Evolutionary conservation across 92 coral and sea anemone species (phyloP).

Genomic region (Parazoanthus atlanticus): DNA sequence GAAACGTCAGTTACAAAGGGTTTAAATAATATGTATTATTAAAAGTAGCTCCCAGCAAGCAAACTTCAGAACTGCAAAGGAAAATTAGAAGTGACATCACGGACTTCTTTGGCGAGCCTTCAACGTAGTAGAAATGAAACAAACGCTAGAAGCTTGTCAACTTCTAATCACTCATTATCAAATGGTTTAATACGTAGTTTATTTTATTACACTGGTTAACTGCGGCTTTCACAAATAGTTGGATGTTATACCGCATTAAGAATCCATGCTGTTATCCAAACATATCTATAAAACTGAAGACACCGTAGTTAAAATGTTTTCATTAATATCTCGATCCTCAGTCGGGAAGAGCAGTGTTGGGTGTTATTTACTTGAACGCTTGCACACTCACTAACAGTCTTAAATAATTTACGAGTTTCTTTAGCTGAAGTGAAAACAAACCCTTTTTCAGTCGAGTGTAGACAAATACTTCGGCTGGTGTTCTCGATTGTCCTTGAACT

Average conservation of each 20-base stretch:
- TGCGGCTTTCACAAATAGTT: neutral
- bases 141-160: neutral
- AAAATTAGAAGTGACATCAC: neutral
- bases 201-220: constrained; percentile 17
- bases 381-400: neutral
- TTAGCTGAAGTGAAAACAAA: constrained; percentile 29
- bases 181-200: neutral
- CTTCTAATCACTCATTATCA: neutral
- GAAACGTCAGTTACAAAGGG: neutral
- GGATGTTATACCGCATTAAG: neutral
- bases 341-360: neutral
- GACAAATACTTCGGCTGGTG: neutral
- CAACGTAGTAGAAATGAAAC: neutral
- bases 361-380: neutral
- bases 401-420: constrained; percentile 17
- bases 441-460: neutral
- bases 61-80: neutral
- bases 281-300: neutral
- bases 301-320: neutral
- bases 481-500: neutral
- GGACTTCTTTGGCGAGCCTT: neutral
- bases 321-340: neutral
- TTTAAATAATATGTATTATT: neutral
- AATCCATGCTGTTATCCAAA: neutral
- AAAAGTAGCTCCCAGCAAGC: neutral